Conservation (phyloP, 2,113 vertebrate genomes). For the Melospiza melodia region DNA sequence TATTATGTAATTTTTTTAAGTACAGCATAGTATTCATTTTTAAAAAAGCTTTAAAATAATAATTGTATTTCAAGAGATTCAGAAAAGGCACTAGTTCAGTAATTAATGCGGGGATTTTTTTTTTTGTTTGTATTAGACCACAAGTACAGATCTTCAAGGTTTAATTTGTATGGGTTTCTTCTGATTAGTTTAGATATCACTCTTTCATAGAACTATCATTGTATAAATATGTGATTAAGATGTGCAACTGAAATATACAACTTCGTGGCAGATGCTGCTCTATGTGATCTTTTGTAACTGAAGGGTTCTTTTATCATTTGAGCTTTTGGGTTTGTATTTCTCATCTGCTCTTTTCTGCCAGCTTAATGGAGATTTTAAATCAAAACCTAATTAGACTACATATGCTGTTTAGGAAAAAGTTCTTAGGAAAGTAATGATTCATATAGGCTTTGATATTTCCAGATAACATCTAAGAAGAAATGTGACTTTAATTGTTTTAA, state of each 20-base stretch:
- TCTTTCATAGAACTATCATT: background rate
- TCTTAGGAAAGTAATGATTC: constrained; percentile 44
- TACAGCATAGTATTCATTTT: background rate
- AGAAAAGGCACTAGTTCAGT: background rate
- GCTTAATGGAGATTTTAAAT: constrained; percentile 28
- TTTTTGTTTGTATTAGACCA: background rate
- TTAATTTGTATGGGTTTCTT: background rate
- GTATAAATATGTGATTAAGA: background rate
- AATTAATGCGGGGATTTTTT: background rate
- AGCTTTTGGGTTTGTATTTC: constrained; percentile 31
- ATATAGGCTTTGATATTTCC: constrained; percentile 43
- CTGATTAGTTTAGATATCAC: background rate
- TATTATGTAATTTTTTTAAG: background rate
- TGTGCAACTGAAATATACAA: background rate
- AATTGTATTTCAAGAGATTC: background rate
- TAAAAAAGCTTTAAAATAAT: background rate
- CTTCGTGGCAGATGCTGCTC: constrained; percentile 27
- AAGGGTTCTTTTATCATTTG: constrained; percentile 26
- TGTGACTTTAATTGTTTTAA: constrained; percentile 41
- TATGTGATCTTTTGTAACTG: constrained; percentile 43
- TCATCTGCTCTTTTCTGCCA: constrained; percentile 46
- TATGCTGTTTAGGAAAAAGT: constrained; percentile 47
- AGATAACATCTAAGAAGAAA: constrained; percentile 8
- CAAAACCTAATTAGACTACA: constrained; percentile 56
- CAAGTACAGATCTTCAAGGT: background rate